Conservation (phyloP, 2,797 vertebrate genomes). For the Lagorchestes hirsutus region DNA sequence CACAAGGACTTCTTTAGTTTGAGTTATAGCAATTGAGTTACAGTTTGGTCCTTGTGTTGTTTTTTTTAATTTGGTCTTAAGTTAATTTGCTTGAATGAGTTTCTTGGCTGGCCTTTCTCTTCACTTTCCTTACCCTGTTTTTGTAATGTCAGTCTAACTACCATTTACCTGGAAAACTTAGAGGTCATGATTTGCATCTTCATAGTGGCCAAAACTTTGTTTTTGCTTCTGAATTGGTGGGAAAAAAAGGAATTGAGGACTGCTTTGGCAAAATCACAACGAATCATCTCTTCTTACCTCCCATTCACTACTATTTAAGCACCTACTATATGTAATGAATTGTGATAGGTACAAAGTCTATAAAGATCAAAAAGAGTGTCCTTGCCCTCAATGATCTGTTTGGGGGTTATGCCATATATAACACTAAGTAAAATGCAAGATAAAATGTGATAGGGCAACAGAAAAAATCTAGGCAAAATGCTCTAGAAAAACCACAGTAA, state of each 20-base stretch:
- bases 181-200: neutral
- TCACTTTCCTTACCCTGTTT: neutral
- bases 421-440: neutral
- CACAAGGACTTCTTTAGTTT: constrained; percentile 32
- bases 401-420: neutral
- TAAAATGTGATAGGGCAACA: neutral
- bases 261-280: neutral
- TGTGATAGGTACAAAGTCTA: neutral
- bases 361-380: neutral
- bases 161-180: neutral
- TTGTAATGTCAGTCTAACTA: neutral
- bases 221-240: neutral
- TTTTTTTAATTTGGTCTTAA: constrained; percentile 40
- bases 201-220: neutral
- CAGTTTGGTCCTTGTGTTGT: neutral
- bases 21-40: constrained; percentile 59
- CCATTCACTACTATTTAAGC: neutral
- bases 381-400: neutral
- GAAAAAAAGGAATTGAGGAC: neutral
- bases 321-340: neutral
- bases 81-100: constrained; percentile 39
- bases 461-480: neutral
- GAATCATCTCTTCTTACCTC: neutral
- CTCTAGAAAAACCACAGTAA: neutral
- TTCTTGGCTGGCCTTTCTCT: neutral